A percentile compares a stretch with the other conserved stretches of the same genome.
Conservation (phyloP, 2,113 vertebrate species). For the Thalassoma bifasciatum region DNA sequence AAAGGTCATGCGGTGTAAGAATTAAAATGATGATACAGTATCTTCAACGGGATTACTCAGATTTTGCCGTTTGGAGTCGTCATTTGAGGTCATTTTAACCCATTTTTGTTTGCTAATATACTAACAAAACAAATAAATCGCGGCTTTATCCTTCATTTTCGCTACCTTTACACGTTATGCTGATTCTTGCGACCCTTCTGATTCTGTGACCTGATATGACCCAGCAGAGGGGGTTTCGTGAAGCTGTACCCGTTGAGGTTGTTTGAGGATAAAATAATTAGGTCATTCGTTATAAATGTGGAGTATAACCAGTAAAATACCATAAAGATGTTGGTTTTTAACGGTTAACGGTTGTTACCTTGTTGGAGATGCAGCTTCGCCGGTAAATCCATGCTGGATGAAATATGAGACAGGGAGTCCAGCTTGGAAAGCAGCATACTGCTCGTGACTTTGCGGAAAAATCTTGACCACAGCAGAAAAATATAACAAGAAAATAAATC, state of each 20-base stretch:
- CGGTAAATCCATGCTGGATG: slow-evolving; percentile 88
- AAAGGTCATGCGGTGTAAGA: background rate
- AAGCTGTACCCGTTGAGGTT: background rate
- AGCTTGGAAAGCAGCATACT: slow-evolving; percentile 90
- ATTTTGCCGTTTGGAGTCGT: too few relatives aligned
- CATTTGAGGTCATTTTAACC: too few relatives aligned
- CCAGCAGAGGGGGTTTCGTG: background rate
- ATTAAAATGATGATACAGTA: background rate
- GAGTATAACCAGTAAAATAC: too few relatives aligned
- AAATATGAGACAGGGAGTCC: slow-evolving; percentile 89
- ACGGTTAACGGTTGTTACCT: slow-evolving; percentile 53
- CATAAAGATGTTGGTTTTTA: too few relatives aligned
- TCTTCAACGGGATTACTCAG: too few relatives aligned
- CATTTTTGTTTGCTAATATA: too few relatives aligned
- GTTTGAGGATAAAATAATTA: background rate
- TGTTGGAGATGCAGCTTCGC: slow-evolving; percentile 90
- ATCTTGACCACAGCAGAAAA: background rate
- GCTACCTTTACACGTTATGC: background rate
- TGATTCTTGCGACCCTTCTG: background rate
- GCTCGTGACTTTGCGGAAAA: background rate
- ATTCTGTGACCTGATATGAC: background rate
- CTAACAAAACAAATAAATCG: too few relatives aligned
- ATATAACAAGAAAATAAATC: background rate
- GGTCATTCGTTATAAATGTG: too few relatives aligned
- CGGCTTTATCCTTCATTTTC: background rate